Evolutionary conservation across 2,113 vertebrate genomes (phyloP), one percentile per base, ranked within the genome.

Genomic region (Nannobrachium achirus): DNA sequence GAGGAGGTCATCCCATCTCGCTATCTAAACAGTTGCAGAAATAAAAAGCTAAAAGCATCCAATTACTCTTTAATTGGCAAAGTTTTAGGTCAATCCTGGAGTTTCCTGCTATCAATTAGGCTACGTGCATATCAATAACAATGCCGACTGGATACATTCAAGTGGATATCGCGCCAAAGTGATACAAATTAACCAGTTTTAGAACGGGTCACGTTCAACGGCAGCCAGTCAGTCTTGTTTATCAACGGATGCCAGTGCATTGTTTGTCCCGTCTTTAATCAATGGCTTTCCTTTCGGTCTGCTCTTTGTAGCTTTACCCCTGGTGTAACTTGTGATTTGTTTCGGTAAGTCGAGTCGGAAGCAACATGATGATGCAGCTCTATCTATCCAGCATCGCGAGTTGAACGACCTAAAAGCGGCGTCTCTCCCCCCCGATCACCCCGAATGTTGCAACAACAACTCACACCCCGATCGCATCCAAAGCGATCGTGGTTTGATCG

Each of bases 351-450:
- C 86, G 83, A 87, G 86, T 90, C 84, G 87, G 86, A 91, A 90
- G 86, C 86, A 87, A 87, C 92, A 92, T 86, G 91, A 92, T 90
- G 91, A 91, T 86, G 91, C 91, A 88, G 90, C 90, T 33, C 25
- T 91, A 81, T 86, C 80, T 76, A 86, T 86, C 81, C 85, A 88
- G 86, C 90, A 90, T 89, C 91, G 89, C 86, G 84, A 80, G 83
- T 76, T 67, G 50, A 79, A 87, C 89, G 87, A 91, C 82, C 88
- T 85, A 70, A 82, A 82, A 67, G 84, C 84, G 83, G 90, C 86
- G 78, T 77, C 77, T 51, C 74, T 75, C 67, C 46, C n/a, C n/a
- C n/a, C 58, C 71, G 62, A 66, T 59, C 49, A 65, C 58, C 52
- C 55, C 59, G 2, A 78, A 84, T 66, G 57, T 75, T 58, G 41